Base-by-base conservation (phyloP, 2,797 vertebrate genomes). In the Cirrhinus molitorella region DNA sequence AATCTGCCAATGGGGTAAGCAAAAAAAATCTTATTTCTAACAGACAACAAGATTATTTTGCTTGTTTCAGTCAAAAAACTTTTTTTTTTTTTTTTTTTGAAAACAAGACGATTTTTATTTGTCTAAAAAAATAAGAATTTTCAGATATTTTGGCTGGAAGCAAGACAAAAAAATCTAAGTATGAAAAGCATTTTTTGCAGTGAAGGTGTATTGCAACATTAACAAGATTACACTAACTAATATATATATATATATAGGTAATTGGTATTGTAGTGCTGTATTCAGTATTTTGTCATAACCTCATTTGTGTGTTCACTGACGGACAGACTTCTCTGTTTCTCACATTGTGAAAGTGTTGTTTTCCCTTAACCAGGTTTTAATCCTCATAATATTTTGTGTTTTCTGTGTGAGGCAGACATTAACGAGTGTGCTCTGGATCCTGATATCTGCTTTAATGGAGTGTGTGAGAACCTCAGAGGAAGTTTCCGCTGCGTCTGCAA, bases 391-490 rank as follows among this genome's bases (percentile, higher is more conserved):
- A 25, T 37, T 4, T 37, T 40, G 7, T 71, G n/a, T 3, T 73
- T 34, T 73, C 10, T 6, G 12, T 59, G 34, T 76, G 74, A 43
- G 53, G 16, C 88, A 96, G 95, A 96, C 84, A 95, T 96, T 67
- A 95, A 96, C 3, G 95, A 96, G 81, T 95, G 95, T 89, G 93
- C 91, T 49, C 84, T 95, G 89, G 93, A 95, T 88, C 93, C 93
- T 83, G 93, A 95, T 31, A 92, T 96, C 90, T 96, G 95, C 81
- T 80, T 92, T 34, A 93, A 94, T 82, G 95, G 95, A 14, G 79
- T 92, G 68, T 96, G 95, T 90, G 94, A 96, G 90, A 96, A 96
- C 83, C 85, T 94, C 23, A 91, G 86, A 83, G 94, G 95, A 28
- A 86, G 92, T 66, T 95, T 92, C 87, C 93, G 91, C 74, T 95